phyloP scores from a whole-genome alignment of 2,797 vertebrate genomes.

The Balearica regulorum region DNA sequence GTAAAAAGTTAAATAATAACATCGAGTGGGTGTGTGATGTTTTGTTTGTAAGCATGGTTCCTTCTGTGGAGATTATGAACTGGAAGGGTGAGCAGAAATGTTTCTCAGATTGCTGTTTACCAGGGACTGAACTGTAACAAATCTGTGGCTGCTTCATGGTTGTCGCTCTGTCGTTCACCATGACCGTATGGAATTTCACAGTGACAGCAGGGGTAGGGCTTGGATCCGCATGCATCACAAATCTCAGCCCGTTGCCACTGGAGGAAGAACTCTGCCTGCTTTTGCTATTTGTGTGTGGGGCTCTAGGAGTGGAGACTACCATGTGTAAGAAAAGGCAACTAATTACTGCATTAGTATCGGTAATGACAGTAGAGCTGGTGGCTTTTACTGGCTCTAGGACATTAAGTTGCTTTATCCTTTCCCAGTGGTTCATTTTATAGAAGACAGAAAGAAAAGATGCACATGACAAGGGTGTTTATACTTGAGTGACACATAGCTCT shows the following conservation, averaged over 20 bases:
- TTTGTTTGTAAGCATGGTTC: neutral
- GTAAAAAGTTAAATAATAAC: neutral
- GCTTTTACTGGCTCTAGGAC: neutral
- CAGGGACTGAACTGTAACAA: neutral
- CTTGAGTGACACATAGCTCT: neutral
- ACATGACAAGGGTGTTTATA: neutral
- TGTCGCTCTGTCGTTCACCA: neutral
- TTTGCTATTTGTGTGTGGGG: neutral
- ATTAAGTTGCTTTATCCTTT: neutral
- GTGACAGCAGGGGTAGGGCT: neutral
- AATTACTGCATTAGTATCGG: neutral
- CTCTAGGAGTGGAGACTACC: neutral
- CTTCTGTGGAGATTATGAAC: neutral
- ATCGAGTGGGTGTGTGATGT: neutral
- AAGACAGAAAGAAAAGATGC: neutral
- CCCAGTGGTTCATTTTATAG: neutral
- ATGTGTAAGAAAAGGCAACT: neutral
- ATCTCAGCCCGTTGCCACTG: neutral
- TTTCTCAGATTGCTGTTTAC: neutral
- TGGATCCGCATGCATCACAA: neutral
- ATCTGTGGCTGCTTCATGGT: neutral
- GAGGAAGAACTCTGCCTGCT: neutral
- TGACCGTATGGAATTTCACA: neutral
- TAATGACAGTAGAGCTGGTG: neutral
- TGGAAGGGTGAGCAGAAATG: neutral